A percentile compares a stretch with the other conserved stretches of the same genome.
These are phyloP conservation scores for Sorex araneus DNA, from an alignment of 2,113 vertebrate species.

Conservation along the genomic window DNA sequence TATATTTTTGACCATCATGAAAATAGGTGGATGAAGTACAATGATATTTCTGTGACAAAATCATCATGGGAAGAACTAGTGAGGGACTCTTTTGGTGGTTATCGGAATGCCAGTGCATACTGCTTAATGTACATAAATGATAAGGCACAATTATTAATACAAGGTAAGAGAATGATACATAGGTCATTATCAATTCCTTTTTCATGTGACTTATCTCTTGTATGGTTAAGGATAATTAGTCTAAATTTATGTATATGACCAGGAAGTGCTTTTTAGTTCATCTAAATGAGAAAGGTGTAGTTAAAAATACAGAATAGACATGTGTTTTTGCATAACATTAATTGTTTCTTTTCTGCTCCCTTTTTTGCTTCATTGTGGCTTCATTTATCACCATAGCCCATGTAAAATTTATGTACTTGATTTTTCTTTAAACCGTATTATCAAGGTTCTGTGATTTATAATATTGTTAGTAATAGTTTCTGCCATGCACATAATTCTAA, in stretches of 20 bases:
- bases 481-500: no score
- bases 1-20: conserved; percentile 97
- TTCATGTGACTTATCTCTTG: neutral
- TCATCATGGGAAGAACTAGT: conserved; percentile 99
- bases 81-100: conserved; percentile 98
- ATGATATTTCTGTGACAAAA: conserved; percentile 98
- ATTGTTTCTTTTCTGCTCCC: neutral
- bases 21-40: conserved; percentile 99
- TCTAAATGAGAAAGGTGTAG: conserved; percentile 18
- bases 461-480: no score
- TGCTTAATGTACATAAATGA: conserved; percentile 99
- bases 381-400: neutral
- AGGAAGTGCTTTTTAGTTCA: neutral
- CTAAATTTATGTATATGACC: neutral
- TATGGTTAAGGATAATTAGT: conserved; percentile 9
- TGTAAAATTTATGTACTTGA: neutral
- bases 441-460: no score
- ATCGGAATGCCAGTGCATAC: conserved; percentile 98
- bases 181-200: conserved; percentile 15
- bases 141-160: conserved; percentile 97
- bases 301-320: neutral
- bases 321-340: no score
- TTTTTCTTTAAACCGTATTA: neutral
- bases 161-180: conserved; percentile 90
- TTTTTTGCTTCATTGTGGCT: neutral